phyloP scores from a whole-genome alignment of 2,113 vertebrate genomes.

The Dromiciops gliroides region DNA sequence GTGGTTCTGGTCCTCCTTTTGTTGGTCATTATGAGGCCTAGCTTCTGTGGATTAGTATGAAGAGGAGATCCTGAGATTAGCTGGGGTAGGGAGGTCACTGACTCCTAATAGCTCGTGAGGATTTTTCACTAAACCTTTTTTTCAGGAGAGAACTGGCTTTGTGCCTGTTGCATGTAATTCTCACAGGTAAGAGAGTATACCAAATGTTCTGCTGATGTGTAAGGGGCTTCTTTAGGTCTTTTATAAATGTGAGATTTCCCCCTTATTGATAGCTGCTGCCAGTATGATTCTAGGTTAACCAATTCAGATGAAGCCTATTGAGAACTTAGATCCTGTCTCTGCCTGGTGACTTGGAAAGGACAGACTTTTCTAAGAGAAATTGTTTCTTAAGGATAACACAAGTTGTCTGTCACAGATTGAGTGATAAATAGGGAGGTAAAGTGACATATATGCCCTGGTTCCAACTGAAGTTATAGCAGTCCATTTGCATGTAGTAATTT shows the following conservation, averaged over 20 bases:
- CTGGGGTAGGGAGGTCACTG: slow-evolving; percentile 78
- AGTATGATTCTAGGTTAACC: not conserved
- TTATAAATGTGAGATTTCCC: not conserved
- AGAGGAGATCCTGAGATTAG: slow-evolving; percentile 84
- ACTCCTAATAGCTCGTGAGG: slow-evolving; percentile 53
- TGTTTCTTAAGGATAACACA: not conserved
- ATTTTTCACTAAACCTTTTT: slow-evolving; percentile 63
- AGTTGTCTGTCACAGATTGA: not conserved
- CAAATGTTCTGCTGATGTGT: not conserved
- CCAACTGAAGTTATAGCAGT: not conserved
- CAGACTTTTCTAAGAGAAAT: slow-evolving; percentile 30
- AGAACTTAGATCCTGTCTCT: not conserved
- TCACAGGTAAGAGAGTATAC: slow-evolving; percentile 80
- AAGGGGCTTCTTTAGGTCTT: not conserved
- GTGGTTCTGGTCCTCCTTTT: slow-evolving; percentile 73
- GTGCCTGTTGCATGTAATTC: not conserved
- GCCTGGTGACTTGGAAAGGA: slow-evolving; percentile 10
- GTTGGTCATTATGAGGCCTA: slow-evolving; percentile 75
- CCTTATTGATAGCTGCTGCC: slow-evolving; percentile 35
- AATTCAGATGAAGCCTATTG: not conserved
- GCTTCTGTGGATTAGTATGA: slow-evolving; percentile 82
- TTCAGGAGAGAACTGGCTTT: slow-evolving; percentile 44
- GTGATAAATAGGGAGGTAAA: not conserved
- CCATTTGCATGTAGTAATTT: not conserved
- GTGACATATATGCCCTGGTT: not conserved